Evolutionary conservation across 2,113 vertebrate genomes (phyloP).

Genomic region (Pygoscelis antarcticus): DNA sequence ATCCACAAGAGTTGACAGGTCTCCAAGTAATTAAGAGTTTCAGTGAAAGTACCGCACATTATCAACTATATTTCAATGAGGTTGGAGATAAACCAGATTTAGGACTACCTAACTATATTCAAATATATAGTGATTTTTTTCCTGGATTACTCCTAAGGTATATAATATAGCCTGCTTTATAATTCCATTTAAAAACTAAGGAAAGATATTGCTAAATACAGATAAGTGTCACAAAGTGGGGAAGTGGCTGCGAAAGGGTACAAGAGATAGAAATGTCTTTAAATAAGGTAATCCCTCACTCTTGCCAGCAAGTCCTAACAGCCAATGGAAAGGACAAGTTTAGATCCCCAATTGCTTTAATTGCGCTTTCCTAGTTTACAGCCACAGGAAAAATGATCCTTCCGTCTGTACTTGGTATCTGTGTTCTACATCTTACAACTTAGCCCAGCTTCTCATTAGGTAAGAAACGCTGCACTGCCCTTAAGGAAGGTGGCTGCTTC

Average conservation of each 20-base stretch:
- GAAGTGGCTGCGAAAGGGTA: background rate
- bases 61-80: background rate
- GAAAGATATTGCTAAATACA: background rate
- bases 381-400: background rate
- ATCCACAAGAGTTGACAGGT: background rate
- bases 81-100: background rate
- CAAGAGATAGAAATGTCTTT: background rate
- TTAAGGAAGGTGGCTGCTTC: background rate
- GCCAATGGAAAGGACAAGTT: background rate
- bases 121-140: background rate
- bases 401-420: background rate
- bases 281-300: background rate
- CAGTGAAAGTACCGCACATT: background rate
- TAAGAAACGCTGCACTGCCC: background rate
- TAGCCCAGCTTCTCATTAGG: background rate
- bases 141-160: background rate
- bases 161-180: background rate
- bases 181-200: background rate
- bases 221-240: background rate
- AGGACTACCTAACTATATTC: background rate
- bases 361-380: background rate
- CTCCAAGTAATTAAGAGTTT: background rate
- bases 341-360: background rate
- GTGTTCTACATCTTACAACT: background rate
- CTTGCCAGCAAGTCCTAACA: background rate